Percentiles rank a stretch among this genome's conserved stretches.
Evolutionary conservation across 2,113 vertebrate species (phyloP).

Genomic region (Cariama cristata): DNA sequence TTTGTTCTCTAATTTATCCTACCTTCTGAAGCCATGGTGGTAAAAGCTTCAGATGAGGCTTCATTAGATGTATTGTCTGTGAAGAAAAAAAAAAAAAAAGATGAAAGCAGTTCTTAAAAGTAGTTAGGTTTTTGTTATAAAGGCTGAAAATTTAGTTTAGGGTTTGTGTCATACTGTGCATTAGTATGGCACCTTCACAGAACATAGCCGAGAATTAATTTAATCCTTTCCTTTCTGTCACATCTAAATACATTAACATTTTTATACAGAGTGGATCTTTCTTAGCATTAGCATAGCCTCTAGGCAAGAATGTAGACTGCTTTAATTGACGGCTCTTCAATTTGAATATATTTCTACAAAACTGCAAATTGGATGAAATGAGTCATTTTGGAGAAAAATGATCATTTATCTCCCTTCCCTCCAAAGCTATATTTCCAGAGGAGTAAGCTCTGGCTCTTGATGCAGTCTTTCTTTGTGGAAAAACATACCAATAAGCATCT

Average conservation of each 20-base stretch:
- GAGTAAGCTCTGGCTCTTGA: background rate
- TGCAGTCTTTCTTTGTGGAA: background rate
- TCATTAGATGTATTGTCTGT: background rate
- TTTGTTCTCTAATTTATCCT: background rate
- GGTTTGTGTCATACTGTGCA: background rate
- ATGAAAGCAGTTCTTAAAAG: background rate
- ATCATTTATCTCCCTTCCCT: background rate
- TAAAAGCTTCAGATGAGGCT: background rate
- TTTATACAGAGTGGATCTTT: background rate
- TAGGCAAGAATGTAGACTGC: background rate
- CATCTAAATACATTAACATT: background rate
- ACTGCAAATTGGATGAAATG: background rate
- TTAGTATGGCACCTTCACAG: background rate
- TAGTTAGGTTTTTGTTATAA: background rate
- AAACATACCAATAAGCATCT: background rate
- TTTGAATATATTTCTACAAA: background rate
- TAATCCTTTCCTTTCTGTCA: background rate
- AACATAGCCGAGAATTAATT: background rate
- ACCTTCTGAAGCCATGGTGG: background rate
- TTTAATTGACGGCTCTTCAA: background rate
- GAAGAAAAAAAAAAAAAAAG: background rate
- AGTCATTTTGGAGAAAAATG: background rate
- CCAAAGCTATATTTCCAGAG: background rate
- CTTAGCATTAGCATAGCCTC: background rate
- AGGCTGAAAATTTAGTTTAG: background rate